These are phyloP conservation scores for Scaptomyza graminum DNA, from an alignment of 1,140 invertebrate genomes.

Conservation along the genomic window DNA sequence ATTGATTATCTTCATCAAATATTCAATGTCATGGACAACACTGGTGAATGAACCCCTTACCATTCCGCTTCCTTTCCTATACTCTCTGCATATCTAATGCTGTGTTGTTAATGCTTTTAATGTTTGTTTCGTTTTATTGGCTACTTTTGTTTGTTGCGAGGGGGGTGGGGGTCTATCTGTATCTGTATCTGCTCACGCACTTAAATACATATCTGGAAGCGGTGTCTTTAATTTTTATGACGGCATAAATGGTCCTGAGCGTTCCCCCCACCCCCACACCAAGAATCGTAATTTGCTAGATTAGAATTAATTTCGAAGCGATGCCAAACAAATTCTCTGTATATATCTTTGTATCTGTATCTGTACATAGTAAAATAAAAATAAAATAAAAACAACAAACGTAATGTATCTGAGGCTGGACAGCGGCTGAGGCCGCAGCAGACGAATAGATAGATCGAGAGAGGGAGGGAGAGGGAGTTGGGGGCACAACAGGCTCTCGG, in stretches of 20 bases:
- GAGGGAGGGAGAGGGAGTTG: too few relatives aligned
- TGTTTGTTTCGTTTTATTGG: slow-evolving; percentile 67
- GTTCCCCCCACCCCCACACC: neutral
- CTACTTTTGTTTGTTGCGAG: slow-evolving; percentile 38
- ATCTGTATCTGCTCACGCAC: slow-evolving; percentile 61
- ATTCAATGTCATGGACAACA: slow-evolving; percentile 55
- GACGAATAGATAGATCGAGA: slow-evolving; percentile 6
- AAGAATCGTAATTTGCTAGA: slow-evolving; percentile 75
- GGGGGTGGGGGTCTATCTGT: neutral
- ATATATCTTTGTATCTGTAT: neutral
- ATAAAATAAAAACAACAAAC: slow-evolving; percentile 10
- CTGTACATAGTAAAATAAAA: slow-evolving; percentile 44
- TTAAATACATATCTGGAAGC: slow-evolving; percentile 46
- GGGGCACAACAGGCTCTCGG: slow-evolving; percentile 57
- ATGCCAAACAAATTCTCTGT: slow-evolving; percentile 30
- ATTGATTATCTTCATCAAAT: slow-evolving; percentile 58
- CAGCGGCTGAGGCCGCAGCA: slow-evolving; percentile 11
- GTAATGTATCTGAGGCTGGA: slow-evolving; percentile 54
- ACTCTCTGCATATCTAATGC: slow-evolving; percentile 63
- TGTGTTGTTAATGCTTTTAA: slow-evolving; percentile 75
- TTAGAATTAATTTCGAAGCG: slow-evolving; percentile 75
- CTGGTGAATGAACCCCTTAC: slow-evolving; percentile 23
- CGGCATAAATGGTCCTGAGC: slow-evolving; percentile 71
- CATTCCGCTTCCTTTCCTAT: neutral
- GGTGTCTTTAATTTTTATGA: slow-evolving; percentile 78